These are phyloP conservation scores for Scaptomyza pallida DNA, from an alignment of 1,140 invertebrate genomes.

Conservation along the genomic window DNA sequence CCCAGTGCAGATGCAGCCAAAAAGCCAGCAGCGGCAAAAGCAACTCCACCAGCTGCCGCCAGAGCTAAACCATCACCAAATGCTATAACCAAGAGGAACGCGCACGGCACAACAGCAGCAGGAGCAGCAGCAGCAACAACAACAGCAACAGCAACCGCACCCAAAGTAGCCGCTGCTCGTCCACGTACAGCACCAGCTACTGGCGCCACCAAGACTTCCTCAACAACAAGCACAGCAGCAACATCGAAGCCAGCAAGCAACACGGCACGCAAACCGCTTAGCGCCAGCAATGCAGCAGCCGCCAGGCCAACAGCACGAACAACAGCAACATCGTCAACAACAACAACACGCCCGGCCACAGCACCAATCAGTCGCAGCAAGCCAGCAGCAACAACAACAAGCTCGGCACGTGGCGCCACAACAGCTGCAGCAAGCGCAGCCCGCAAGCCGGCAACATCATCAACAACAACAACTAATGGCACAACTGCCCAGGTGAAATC, in stretches of 20 bases:
- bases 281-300: conserved; percentile 39
- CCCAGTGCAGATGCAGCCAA: conserved; percentile 45
- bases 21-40: conserved; percentile 46
- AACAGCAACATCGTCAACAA: conserved; percentile 4
- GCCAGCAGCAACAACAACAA: conserved; percentile 12
- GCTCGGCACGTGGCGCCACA: conserved; percentile 19
- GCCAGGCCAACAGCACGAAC: conserved; percentile 41
- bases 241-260: conserved; percentile 33
- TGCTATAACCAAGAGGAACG: conserved; percentile 35
- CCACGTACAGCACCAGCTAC: conserved; percentile 65
- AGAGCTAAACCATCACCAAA: conserved; percentile 43
- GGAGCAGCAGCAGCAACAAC: too few relatives aligned
- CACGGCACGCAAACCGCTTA: conserved; percentile 52
- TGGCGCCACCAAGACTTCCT: conserved; percentile 4
- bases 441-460: neutral
- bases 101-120: conserved; percentile 8
- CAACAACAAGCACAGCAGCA: conserved; percentile 18
- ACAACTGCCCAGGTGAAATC: conserved; percentile 27
- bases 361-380: conserved; percentile 42
- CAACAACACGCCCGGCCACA: conserved; percentile 52
- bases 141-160: conserved; percentile 19
- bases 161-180: conserved; percentile 45
- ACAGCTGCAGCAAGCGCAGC: conserved; percentile 9
- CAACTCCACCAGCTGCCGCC: conserved; percentile 6
- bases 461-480: conserved; percentile 1